Conservation (phyloP, 2,888 invertebrate species). For the Drosophila nr. perissopoda region DNA sequence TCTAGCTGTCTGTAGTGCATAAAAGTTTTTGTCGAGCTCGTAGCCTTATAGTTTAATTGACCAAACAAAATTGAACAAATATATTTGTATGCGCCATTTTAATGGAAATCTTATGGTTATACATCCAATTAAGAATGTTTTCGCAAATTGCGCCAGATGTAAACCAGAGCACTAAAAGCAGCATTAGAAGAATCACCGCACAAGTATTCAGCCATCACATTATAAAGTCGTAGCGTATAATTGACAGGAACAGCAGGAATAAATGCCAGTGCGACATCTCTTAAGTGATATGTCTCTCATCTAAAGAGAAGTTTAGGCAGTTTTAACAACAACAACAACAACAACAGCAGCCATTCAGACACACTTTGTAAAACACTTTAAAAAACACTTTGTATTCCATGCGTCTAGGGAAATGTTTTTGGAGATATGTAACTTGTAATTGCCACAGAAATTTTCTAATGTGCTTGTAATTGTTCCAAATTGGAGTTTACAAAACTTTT, state of each 20-base stretch:
- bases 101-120: slow-evolving; percentile 15
- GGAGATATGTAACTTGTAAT: slow-evolving; percentile 21
- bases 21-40: slow-evolving; percentile 26
- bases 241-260: slow-evolving; percentile 49
- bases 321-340: slow-evolving; percentile 35
- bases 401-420: slow-evolving; percentile 42
- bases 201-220: slow-evolving; percentile 7
- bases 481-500: slow-evolving; percentile 47
- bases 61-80: slow-evolving; percentile 25
- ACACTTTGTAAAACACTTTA: slow-evolving; percentile 35
- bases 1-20: slow-evolving; percentile 25
- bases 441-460: slow-evolving; percentile 15
- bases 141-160: slow-evolving; percentile 34
- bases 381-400: slow-evolving; percentile 30
- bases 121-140: slow-evolving; percentile 17
- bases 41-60: slow-evolving; percentile 57
- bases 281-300: slow-evolving; percentile 48
- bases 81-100: slow-evolving; percentile 15
- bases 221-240: slow-evolving; percentile 23
- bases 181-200: slow-evolving; percentile 6
- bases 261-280: slow-evolving; percentile 37
- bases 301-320: slow-evolving; percentile 37
- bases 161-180: slow-evolving; percentile 2
- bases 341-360: slow-evolving; percentile 39
- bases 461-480: slow-evolving; percentile 49